A percentile compares a stretch with the other conserved stretches of the same genome.
phyloP scores from a whole-genome alignment of 92 coral and sea anemone species.

The Porites divaricata region DNA sequence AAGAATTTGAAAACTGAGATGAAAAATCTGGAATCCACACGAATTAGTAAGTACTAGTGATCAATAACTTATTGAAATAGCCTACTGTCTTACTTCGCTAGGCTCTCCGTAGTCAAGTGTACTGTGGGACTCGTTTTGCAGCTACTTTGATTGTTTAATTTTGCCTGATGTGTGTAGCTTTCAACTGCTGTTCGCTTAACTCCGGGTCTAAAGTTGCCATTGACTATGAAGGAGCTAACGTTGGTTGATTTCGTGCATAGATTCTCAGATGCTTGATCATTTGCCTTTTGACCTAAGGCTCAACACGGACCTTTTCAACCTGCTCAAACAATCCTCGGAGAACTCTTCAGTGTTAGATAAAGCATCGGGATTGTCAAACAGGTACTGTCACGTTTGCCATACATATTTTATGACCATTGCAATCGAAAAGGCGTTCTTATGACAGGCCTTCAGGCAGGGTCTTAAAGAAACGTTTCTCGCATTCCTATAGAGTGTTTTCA shows the following conservation, averaged over 20 bases:
- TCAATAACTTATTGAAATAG: no score
- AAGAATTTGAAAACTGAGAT: slow-evolving; percentile 24
- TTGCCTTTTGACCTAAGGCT: slow-evolving; percentile 74
- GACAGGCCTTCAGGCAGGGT: no score
- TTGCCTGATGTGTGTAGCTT: no score
- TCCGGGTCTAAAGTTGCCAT: neutral
- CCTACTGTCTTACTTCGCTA: no score
- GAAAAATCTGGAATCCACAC: slow-evolving; percentile 1
- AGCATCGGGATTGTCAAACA: slow-evolving; percentile 53
- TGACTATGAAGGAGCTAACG: neutral
- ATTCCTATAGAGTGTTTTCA: no score
- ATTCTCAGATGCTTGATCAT: slow-evolving; percentile 35
- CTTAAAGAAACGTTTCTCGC: no score
- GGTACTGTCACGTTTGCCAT: slow-evolving; percentile 25
- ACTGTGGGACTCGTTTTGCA: no score
- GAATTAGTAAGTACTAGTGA: slow-evolving; percentile 18
- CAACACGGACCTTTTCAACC: slow-evolving; percentile 36
- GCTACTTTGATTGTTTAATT: no score
- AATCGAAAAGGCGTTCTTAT: no score
- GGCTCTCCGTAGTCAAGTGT: no score
- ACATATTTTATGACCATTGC: neutral
- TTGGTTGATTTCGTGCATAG: neutral
- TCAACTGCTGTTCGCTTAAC: no score
- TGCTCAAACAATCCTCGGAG: slow-evolving; percentile 6
- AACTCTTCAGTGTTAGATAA: slow-evolving; percentile 8